A percentile compares a stretch with the other conserved stretches of the same genome.
Conservation (phyloP, 1,140 invertebrate species). For the Trachelipus rathkii region DNA sequence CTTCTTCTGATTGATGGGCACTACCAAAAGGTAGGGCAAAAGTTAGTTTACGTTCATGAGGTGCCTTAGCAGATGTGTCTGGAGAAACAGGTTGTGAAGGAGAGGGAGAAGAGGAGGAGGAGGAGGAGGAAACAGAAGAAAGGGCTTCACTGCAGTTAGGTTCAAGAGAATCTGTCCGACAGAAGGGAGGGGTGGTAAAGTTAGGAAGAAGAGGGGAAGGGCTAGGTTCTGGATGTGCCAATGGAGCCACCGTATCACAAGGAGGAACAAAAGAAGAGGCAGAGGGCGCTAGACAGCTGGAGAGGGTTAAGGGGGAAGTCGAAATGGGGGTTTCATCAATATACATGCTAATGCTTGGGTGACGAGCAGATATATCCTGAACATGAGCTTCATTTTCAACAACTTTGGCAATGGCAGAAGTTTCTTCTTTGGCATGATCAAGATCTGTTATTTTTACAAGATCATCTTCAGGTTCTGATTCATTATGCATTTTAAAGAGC, state of each 20-base stretch:
- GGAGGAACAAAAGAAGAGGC: slow-evolving; percentile 51
- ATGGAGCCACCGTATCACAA: slow-evolving; percentile 48
- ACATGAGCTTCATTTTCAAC: neutral
- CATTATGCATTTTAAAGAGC: slow-evolving; percentile 37
- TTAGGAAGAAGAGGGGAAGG: neutral
- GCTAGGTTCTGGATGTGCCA: slow-evolving; percentile 1
- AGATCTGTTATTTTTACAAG: neutral
- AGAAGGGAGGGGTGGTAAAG: neutral
- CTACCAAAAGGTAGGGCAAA: slow-evolving; percentile 46
- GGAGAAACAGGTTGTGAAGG: neutral
- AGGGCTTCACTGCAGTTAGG: slow-evolving; percentile 6
- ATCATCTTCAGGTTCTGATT: slow-evolving; percentile 24
- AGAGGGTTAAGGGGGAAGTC: slow-evolving; percentile 33
- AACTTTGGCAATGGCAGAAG: slow-evolving; percentile 23
- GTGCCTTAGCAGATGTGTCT: slow-evolving; percentile 1
- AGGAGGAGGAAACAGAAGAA: slow-evolving; percentile 9
- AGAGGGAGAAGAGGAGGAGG: neutral
- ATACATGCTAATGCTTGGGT: slow-evolving; percentile 43
- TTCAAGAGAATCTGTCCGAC: slow-evolving; percentile 1
- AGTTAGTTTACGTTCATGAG: slow-evolving; percentile 41
- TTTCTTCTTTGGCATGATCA: slow-evolving; percentile 28
- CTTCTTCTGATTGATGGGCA: slow-evolving; percentile 30
- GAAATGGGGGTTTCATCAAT: slow-evolving; percentile 42
- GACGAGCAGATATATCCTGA: slow-evolving; percentile 39
- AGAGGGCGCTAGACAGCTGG: slow-evolving; percentile 42